Conservation (phyloP, 2,113 vertebrate genomes). For the Pleuronectes platessa region DNA sequence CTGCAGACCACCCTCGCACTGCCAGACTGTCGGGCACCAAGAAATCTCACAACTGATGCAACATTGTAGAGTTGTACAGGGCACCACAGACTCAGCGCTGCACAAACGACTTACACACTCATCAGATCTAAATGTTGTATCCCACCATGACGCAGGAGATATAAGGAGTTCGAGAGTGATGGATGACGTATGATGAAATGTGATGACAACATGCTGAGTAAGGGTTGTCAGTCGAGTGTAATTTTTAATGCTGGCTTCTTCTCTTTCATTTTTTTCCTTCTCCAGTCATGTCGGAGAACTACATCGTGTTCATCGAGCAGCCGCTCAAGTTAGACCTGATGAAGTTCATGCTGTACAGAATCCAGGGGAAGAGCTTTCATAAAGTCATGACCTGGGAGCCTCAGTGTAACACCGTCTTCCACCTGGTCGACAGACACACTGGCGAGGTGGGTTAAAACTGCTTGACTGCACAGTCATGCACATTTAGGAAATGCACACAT, state of each 20-base stretch:
- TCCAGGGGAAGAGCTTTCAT: constrained; percentile 82
- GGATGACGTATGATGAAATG: not conserved
- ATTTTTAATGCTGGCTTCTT: not conserved
- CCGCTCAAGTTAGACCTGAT: constrained; percentile 89
- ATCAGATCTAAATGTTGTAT: not conserved
- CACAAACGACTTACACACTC: not conserved
- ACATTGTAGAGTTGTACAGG: constrained; percentile 15
- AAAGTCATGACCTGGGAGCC: constrained; percentile 90
- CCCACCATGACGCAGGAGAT: not conserved
- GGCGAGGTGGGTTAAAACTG: constrained; percentile 82
- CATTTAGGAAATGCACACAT: constrained; percentile 4
- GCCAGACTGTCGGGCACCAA: constrained; percentile 60
- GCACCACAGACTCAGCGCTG: not conserved
- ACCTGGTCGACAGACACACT: constrained; percentile 89
- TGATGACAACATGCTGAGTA: not conserved
- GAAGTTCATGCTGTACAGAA: constrained; percentile 85
- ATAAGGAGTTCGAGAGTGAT: not conserved
- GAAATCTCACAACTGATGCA: constrained; percentile 39
- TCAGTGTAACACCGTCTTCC: constrained; percentile 84
- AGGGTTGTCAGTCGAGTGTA: not conserved
- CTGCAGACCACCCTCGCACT: constrained; percentile 44
- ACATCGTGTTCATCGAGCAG: constrained; percentile 92
- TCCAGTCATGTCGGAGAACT: constrained; percentile 94
- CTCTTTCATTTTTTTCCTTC: not conserved
- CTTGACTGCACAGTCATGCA: not conserved